Base-by-base conservation (phyloP, 2,888 invertebrate species). In the Metacarcinus magister region DNA sequence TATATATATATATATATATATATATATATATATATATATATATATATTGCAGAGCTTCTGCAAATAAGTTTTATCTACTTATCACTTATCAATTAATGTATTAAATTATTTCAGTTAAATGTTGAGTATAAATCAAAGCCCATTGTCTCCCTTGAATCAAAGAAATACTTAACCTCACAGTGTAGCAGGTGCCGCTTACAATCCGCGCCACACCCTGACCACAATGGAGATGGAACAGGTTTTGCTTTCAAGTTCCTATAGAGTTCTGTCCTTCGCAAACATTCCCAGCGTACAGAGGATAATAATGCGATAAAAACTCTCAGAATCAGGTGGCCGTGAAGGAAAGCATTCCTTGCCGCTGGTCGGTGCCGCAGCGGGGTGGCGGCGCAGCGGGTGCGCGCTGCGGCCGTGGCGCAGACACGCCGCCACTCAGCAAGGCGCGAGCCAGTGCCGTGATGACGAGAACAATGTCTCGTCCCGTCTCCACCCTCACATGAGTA, bases 341-440 rank as follows among this genome's bases (percentile, higher is more conserved):
- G 32, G 32, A 7, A 82, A 32, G 13, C 82, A 28, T 82, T 75
- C 28, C 32, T 32, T 7, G 82, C 82, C 82, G 82, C 82, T 10
- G 32, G 82, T 82, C 82, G 82, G 82, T 82, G 82, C 32, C 82
- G 82, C 82, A 32, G 82, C 82, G 82, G 82, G 82, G 82, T 82
- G 82, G 82, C 32, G 82, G 82, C 82, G 82, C 32, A 10, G 82
- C 82, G 82, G 82, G 82, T 82, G 82, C 82, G 67, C 16, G 82
- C 32, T 28, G 82, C 82, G 82, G 82, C 28, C 32, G 82, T 7
- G 16, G 32, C 82, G 82, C 82, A 82, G 32, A 82, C 28, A 28
- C 8, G 32, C 82, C 82, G 82, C 82, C 82, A 82, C 82, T 32
- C 82, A n/a, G 75, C 75, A 82, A 82, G 82, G 13, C 10, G 28